Base-by-base conservation (phyloP, 2,888 invertebrate species). In the Omphaloscelis lunosa region DNA sequence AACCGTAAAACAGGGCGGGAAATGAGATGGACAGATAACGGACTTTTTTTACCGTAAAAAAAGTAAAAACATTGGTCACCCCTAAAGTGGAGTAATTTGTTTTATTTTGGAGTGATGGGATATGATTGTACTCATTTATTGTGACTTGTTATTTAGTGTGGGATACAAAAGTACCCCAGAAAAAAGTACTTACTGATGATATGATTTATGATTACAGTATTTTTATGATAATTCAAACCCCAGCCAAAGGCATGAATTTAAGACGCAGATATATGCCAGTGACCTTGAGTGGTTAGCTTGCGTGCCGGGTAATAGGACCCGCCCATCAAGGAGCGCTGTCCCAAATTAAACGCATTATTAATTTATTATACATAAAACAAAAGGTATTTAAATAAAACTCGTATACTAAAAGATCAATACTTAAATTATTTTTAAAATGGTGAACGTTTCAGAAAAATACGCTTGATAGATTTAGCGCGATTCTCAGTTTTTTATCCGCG, bases 11-110 rank as follows among this genome's bases (percentile, higher is more conserved):
- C 82, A 80, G 85, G 85, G 85, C 78, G 79, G 88, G 87, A 87
- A 87, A 80, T 82, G 67, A 75, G 83, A 88, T 86, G 68, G 85
- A 83, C 82, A 78, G 86, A 86, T 88, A 88, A 88, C 86, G 68
- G 72, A 34, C 17, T 72, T 75, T 80, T 75, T 79, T 76, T 67
- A 72, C 70, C 66, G 72, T 81, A 81, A 68, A 78, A 78, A 72
- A 71, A 78, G 63, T 68, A 71, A 74, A 74, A 82, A 62, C 71
- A 51, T 75, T 59, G 86, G 83, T 71, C 72, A 75, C 34, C 63
- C 67, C 61, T 79, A 69, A 17, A 79, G 62, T 85, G 68, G 20
- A 56, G 59, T n/a, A 56, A 70, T 80, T 77, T 70, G 59, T 80
- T 83, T 83, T 83, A 61, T 83, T 83, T 61, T 48, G 1, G 53